A percentile compares a stretch with the other conserved stretches of the same genome.
Conservation (phyloP, 1,140 invertebrate species). For the Neomicropteryx cornuta region DNA sequence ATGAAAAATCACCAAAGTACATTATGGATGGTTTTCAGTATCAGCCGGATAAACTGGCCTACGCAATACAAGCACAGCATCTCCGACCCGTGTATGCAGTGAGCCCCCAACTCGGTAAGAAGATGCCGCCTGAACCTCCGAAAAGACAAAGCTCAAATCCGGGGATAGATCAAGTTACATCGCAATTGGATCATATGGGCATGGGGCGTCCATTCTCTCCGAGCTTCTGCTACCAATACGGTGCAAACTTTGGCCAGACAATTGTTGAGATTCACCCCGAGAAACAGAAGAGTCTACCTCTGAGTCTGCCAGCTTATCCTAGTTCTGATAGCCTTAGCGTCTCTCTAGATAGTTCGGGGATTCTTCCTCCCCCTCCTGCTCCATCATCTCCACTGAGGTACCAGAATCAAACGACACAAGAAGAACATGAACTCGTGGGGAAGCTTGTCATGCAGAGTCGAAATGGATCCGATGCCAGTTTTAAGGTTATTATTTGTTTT, state of each 20-base stretch:
- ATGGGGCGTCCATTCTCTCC: constrained; percentile 6
- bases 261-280: constrained; percentile 54
- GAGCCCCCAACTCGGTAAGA: constrained; percentile 54
- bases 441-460: too few relatives aligned
- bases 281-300: constrained; percentile 36
- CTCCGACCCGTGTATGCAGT: constrained; percentile 33
- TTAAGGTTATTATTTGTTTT: constrained; percentile 51
- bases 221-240: constrained; percentile 29
- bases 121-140: constrained; percentile 76
- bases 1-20: constrained; percentile 43
- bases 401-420: constrained; percentile 29
- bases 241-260: constrained; percentile 42
- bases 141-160: constrained; percentile 54
- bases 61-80: constrained; percentile 28
- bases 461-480: constrained; percentile 75
- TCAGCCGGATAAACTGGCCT: constrained; percentile 37
- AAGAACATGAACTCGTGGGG: too few relatives aligned
- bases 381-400: constrained; percentile 40
- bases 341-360: constrained; percentile 42
- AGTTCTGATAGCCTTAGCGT: constrained; percentile 46
- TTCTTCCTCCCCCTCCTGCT: constrained; percentile 44
- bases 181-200: constrained; percentile 17
- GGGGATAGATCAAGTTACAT: constrained; percentile 11
- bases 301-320: constrained; percentile 46
- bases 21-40: constrained; percentile 21